Base-by-base conservation (phyloP, 2,888 invertebrate species). In the Acleris literana region DNA sequence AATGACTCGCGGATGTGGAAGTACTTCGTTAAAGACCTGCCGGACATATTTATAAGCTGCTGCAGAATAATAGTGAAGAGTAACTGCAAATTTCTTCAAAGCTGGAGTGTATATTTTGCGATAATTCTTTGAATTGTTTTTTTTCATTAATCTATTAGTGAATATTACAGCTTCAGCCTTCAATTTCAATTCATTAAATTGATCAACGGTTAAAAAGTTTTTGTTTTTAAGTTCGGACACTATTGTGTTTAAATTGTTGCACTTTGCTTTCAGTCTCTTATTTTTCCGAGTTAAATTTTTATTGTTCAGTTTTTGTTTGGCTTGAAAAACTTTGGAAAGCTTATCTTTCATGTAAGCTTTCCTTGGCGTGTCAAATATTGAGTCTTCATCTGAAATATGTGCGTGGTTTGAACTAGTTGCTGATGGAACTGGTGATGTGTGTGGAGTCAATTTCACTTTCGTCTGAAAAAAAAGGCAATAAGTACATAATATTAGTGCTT, bases 21-120 rank as follows among this genome's bases (percentile, higher is more conserved):
- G 16, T 43, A 16, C 11, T 11, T 16, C 51, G 20, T 43, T 58
- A 48, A 65, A 76, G 20, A 66, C 64, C 62, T 29, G 65, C 68
- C 62, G 69, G 61, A 54, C 69, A 71, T 18, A 55, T 44, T 20
- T 67, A 60, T 46, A 74, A 51, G 2, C 73, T 66, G 68, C 62
- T 22, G 68, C 51, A 46, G 72, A 72, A 68, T 69, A 71, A 52
- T 58, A 71, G 61, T 74, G 65, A n/a, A 75, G 56, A 3, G 72
- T 69, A 9, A 75, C 62, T 39, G 74, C 73, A 68, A 74, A 43
- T 16, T 43, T 70, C 44, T 73, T 61, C 20, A 74, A 49, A 13
- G 63, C 68, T 43, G 68, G 44, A 56, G 73, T 56, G 68, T 69
- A 72, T 48, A 63, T 69, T 70, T 53, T 53, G 22, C 67, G 16